phyloP scores from a whole-genome alignment of 2,113 vertebrate species.

The Callocephalon fimbriatum region DNA sequence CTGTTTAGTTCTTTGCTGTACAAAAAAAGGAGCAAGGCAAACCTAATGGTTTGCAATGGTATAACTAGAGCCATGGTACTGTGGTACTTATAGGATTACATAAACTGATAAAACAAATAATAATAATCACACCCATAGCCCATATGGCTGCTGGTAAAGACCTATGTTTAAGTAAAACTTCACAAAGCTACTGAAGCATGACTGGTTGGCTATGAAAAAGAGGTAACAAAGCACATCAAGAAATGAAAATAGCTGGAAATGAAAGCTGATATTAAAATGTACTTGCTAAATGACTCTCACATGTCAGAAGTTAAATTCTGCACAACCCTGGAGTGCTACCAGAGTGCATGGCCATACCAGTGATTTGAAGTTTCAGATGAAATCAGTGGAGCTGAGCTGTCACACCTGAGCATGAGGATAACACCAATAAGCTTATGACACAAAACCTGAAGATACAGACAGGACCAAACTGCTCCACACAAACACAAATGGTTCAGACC shows the following conservation, averaged over 20 bases:
- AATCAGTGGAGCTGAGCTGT: not conserved
- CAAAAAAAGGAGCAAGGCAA: not conserved
- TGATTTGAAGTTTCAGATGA: not conserved
- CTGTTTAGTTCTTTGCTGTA: not conserved
- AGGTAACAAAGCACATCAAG: not conserved
- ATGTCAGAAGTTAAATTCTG: not conserved
- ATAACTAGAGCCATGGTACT: not conserved
- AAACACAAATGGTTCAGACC: not conserved
- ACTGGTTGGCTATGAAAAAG: not conserved
- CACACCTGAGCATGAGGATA: not conserved
- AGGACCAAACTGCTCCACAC: not conserved
- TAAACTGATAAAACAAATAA: not conserved
- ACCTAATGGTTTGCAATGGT: not conserved
- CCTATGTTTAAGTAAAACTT: not conserved
- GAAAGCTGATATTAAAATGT: not conserved
- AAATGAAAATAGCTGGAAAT: not conserved
- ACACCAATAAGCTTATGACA: not conserved
- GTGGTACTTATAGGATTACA: not conserved
- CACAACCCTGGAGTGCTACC: not conserved
- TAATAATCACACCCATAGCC: not conserved
- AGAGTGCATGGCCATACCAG: not conserved
- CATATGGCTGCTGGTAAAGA: not conserved
- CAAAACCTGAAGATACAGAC: not conserved
- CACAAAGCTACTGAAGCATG: not conserved
- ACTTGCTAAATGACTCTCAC: not conserved